phyloP scores from a whole-genome alignment of 2,888 invertebrate genomes.

The Andrena fulva region DNA sequence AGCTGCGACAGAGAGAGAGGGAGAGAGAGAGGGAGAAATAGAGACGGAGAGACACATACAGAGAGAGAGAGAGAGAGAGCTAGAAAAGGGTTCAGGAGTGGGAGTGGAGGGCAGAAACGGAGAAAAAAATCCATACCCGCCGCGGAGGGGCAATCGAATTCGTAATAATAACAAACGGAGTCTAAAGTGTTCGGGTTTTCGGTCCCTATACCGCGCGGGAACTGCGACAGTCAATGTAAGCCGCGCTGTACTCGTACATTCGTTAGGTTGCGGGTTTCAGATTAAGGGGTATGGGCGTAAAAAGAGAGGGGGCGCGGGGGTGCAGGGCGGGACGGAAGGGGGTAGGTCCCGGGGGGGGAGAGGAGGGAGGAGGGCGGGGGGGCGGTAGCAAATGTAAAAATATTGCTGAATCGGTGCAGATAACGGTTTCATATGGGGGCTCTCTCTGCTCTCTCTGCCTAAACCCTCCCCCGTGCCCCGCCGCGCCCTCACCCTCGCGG shows the following conservation, averaged over 20 bases:
- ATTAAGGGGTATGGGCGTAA: slow-evolving; percentile 75
- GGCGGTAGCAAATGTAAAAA: slow-evolving; percentile 80
- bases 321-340: too few species aligned
- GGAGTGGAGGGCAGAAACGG: background rate
- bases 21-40: background rate
- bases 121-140: slow-evolving; percentile 26
- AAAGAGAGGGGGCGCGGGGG: slow-evolving; percentile 36
- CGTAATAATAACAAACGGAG: slow-evolving; percentile 69
- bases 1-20: slow-evolving; percentile 20
- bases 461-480: slow-evolving; percentile 19
- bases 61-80: background rate
- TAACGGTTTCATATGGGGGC: slow-evolving; percentile 81
- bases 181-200: slow-evolving; percentile 66
- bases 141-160: slow-evolving; percentile 53
- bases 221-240: slow-evolving; percentile 71
- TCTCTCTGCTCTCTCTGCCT: slow-evolving; percentile 57
- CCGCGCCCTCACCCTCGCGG: slow-evolving; percentile 26
- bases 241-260: slow-evolving; percentile 77
- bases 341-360: too few species aligned
- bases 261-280: slow-evolving; percentile 81
- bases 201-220: slow-evolving; percentile 29
- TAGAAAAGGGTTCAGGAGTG: background rate
- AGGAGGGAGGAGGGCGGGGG: slow-evolving; percentile 35
- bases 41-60: background rate
- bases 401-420: slow-evolving; percentile 83